Percentiles rank a stretch among this genome's conserved stretches.
Evolutionary conservation across 2,888 invertebrate genomes (phyloP).

Genomic region (Nymphalis urticae): DNA sequence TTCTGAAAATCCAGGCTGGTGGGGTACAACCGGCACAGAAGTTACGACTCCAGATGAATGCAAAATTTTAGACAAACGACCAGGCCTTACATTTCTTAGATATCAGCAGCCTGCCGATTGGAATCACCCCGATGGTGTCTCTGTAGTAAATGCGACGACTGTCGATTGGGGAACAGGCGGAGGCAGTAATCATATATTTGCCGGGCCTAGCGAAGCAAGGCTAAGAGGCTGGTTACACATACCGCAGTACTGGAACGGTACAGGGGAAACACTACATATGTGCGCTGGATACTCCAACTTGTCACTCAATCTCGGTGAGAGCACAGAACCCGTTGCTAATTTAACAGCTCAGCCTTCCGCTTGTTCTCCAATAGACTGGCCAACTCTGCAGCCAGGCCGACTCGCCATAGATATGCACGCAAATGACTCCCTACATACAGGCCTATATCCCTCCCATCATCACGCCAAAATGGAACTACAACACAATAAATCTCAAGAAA

Average conservation of each 20-base stretch:
- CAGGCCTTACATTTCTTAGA: slow-evolving; percentile 93
- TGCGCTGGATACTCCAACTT: slow-evolving; percentile 90
- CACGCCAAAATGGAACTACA: slow-evolving; percentile 92
- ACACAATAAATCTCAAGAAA: slow-evolving; percentile 87
- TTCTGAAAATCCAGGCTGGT: slow-evolving; percentile 93
- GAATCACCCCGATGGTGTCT: slow-evolving; percentile 93
- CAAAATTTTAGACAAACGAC: slow-evolving; percentile 88
- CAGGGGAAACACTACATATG: slow-evolving; percentile 86
- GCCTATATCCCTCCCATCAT: slow-evolving; percentile 84
- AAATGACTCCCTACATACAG: slow-evolving; percentile 80
- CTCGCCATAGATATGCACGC: slow-evolving; percentile 86
- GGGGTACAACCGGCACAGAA: slow-evolving; percentile 92
- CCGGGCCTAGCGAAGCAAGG: slow-evolving; percentile 87
- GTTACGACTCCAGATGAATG: slow-evolving; percentile 89
- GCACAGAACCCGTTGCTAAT: slow-evolving; percentile 80
- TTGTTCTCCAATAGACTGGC: slow-evolving; percentile 86
- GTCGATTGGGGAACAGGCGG: slow-evolving; percentile 89
- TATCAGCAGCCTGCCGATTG: slow-evolving; percentile 94
- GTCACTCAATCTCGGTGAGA: slow-evolving; percentile 81
- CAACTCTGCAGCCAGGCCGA: slow-evolving; percentile 83
- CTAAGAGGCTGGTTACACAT: slow-evolving; percentile 92
- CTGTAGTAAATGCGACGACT: slow-evolving; percentile 92
- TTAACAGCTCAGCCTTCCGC: slow-evolving; percentile 85
- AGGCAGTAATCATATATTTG: slow-evolving; percentile 85
- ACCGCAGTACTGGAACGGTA: slow-evolving; percentile 86